phyloP scores from a whole-genome alignment of 2,888 invertebrate genomes.

The Cerastis leucographa region DNA sequence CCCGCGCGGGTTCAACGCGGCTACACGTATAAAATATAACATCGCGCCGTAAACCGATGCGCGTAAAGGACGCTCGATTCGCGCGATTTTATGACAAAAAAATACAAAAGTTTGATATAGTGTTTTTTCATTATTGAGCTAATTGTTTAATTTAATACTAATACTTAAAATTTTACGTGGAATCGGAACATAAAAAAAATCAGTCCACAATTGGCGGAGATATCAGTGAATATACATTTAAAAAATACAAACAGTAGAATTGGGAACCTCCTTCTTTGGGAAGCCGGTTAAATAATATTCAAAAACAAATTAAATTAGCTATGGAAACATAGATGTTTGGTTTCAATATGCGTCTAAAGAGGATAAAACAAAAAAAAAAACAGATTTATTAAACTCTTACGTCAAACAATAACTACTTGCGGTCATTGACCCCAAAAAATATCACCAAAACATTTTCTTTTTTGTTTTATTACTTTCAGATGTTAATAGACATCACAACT shows the following conservation, averaged over 20 bases:
- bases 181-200: neutral
- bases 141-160: neutral
- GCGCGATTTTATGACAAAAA: neutral
- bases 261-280: too few species aligned
- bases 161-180: neutral
- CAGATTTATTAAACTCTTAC: neutral
- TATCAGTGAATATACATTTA: too few species aligned
- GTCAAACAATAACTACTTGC: neutral
- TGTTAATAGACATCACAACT: neutral
- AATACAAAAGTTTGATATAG: neutral
- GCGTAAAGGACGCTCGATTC: neutral
- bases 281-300: neutral
- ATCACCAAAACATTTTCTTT: neutral
- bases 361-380: neutral
- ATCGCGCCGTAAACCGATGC: constrained; percentile 25
- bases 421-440: neutral
- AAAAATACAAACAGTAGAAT: too few species aligned
- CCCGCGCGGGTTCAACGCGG: constrained; percentile 28
- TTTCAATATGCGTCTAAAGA: neutral
- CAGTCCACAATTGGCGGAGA: too few species aligned
- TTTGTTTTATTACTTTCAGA: neutral
- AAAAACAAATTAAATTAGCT: neutral
- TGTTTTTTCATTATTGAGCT: neutral
- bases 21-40: constrained; percentile 7
- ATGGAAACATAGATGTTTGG: neutral